Evolutionary conservation across 2,113 vertebrate genomes (phyloP).

Genomic region (Gymnarchus niloticus): DNA sequence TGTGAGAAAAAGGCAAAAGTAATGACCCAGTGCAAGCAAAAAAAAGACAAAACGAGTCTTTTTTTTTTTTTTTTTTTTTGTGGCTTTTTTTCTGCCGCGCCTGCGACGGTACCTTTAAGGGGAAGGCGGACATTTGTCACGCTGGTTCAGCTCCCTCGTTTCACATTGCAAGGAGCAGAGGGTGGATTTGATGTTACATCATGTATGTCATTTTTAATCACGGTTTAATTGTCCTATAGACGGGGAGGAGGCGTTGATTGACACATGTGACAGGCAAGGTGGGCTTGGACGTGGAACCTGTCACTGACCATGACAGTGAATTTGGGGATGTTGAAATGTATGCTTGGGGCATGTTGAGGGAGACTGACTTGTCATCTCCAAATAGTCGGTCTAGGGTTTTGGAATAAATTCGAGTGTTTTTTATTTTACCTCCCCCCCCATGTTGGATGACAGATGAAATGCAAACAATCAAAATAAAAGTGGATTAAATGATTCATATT

Average conservation of each 20-base stretch:
- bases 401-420: not conserved
- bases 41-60: no score
- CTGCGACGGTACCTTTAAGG: no score
- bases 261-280: not conserved
- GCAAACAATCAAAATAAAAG: not conserved
- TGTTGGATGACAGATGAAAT: not conserved
- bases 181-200: not conserved
- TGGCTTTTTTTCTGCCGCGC: no score
- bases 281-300: not conserved
- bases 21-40: no score
- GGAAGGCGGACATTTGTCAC: not conserved
- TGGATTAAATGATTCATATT: slow-evolving; percentile 12
- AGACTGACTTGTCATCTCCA: not conserved
- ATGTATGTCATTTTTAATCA: not conserved
- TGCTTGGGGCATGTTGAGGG: no score
- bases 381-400: not conserved
- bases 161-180: not conserved
- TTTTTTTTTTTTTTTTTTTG: no score
- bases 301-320: not conserved
- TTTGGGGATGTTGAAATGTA: not conserved
- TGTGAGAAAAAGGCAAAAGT: no score
- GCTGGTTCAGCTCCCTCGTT: not conserved
- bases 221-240: not conserved
- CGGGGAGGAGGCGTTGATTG: not conserved
- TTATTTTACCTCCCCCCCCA: not conserved